Evolutionary conservation across 2,888 invertebrate species (phyloP), one percentile per base, ranked within the genome.

Genomic region (Patella caerulea): DNA sequence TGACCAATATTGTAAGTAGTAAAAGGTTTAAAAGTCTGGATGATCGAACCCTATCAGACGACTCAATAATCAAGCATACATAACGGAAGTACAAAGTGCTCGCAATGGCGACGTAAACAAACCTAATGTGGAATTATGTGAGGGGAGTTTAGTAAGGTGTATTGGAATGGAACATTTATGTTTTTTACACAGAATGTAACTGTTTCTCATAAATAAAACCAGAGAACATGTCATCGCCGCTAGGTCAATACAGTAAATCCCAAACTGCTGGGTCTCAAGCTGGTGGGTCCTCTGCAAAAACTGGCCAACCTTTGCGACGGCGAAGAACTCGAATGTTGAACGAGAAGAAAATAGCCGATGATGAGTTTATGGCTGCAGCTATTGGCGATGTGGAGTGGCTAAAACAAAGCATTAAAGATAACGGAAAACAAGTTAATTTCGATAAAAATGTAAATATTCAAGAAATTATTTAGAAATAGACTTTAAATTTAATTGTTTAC

Each of bases 351-450:
- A 88, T 90, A 54, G 87, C 87, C 52, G 90, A 91, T 75, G 92
- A 92, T 86, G 90, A 91, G 73, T 92, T 91, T 80, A 92, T 92
- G 91, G 91, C 92, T 29, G 91, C 92, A 17, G 90, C 91, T 5
- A 90, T 91, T 70, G 92, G 92, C 15, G 91, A 92, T 81, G 88
- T 89, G 19, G 90, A 92, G 80, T 92, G 92, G 92, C 78, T 92
- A 45, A 87, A 88, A 75, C 91, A 92, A 76, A 90, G 90, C 83
- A 76, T 91, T 24, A 83, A 87, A 77, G 90, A 89, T 77, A 83
- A 83, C 24, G 87, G 85, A 34, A 86, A 86, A 53, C 84, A 84
- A 73, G 85, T 90, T 4, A 88, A 87, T 79, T 91, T 84, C 82
- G 91, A 91, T 79, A 90, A 90, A 86, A 91, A 92, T 86, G 91